These are phyloP conservation scores for Pica pica DNA, from an alignment of 2,113 vertebrate species.

Conservation along the genomic window DNA sequence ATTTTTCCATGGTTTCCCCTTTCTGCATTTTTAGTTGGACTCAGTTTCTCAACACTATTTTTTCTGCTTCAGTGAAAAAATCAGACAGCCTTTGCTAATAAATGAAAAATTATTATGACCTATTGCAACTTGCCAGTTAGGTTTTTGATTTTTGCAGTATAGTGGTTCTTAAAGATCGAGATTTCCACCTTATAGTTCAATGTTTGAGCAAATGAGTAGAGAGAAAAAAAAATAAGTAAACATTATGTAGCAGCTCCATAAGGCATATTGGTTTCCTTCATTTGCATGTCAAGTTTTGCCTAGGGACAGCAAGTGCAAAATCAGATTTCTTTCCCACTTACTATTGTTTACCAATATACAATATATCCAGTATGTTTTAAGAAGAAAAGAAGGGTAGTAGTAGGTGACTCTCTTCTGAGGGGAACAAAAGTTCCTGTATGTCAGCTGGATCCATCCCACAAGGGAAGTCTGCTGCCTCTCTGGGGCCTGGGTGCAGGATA, in stretches of 20 bases:
- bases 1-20: background rate
- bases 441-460: background rate
- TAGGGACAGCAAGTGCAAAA: background rate
- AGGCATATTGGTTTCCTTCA: background rate
- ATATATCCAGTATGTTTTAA: background rate
- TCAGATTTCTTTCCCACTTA: background rate
- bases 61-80: background rate
- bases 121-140: background rate
- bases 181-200: background rate
- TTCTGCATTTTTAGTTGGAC: background rate
- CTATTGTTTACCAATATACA: background rate
- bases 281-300: background rate
- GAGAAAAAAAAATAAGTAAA: background rate
- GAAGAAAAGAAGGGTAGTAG: background rate
- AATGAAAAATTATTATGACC: background rate
- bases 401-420: background rate
- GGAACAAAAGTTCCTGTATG: rapidly evolving
- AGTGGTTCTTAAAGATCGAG: background rate
- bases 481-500: background rate
- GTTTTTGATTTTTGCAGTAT: background rate
- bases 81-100: background rate
- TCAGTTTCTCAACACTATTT: background rate
- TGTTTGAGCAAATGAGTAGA: background rate
- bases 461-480: background rate
- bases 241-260: background rate